Base-by-base conservation (phyloP, 2,797 vertebrate genomes). In the Steatocranus sp. region DNA sequence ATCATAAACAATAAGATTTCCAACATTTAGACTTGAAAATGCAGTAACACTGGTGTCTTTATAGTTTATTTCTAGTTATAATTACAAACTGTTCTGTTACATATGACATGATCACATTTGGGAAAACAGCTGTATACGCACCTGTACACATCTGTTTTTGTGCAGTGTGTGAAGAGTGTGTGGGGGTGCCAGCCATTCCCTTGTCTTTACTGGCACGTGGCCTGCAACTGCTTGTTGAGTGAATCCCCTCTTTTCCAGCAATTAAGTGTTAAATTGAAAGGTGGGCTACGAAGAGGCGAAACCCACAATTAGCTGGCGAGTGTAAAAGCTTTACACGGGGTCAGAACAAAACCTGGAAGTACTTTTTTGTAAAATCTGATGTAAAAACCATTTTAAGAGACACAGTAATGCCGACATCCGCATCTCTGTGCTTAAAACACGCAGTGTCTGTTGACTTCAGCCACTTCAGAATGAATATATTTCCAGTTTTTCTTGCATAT, bases 221-320 rank as follows among this genome's bases (percentile, higher is more conserved):
- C 63, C 85, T 83, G 74, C 90, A 89, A 96, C 92, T 93, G 92
- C 88, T 93, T n/a, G 88, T 90, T 92, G 76, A 83, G 85, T 91
- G 87, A 88, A 80, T 80, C 78, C 50, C 66, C 56, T 82, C 53
- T 50, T 80, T 90, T 94, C 93, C 82, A 81, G 41, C 89, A 93
- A 89, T 93, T 92, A 94, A 91, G 88, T 74, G 75, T 73, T 56
- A 93, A 93, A 94, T 87, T 91, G 91, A 93, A 93, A 92, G 93
- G 90, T 90, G 84, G 92, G 86, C 79, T 50, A 34, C 20, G 3
- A 32, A 54, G 77, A 85, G 76, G 77, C 34, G 15, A 87, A 93
- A 80, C 89, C 92, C 58, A 80, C 89, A 91, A 93, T 94, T 94
- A 95, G 78, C 85, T 73, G 56, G 61, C 4, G 56, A 38, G 51